A percentile compares a stretch with the other conserved stretches of the same genome.
Evolutionary conservation across 2,888 invertebrate genomes (phyloP).

Genomic region (Agrotis puta): DNA sequence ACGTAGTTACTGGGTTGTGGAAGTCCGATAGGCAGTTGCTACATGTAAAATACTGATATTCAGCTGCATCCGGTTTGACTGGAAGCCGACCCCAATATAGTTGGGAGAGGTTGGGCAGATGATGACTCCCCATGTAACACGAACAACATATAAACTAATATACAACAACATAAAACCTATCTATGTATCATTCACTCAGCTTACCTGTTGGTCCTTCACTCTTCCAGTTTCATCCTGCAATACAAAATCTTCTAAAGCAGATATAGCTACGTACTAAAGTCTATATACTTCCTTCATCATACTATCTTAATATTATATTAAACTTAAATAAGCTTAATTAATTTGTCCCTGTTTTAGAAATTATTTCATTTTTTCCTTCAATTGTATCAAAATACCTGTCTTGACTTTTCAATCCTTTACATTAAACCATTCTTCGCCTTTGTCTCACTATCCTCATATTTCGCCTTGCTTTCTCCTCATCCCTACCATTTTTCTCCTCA

Average conservation of each 20-base stretch:
- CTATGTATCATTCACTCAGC: background rate
- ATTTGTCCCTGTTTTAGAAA: background rate
- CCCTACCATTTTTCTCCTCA: no score
- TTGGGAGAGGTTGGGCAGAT: no score
- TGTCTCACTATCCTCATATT: no score
- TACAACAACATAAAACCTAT: constrained; percentile 4
- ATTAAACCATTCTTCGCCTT: no score
- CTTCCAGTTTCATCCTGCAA: background rate
- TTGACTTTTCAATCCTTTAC: background rate
- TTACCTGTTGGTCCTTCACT: constrained; percentile 8
- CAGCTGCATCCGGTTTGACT: no score
- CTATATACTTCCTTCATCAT: background rate
- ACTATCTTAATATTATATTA: background rate
- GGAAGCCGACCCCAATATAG: no score
- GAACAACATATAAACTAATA: background rate
- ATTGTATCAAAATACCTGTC: no score
- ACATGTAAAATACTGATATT: no score
- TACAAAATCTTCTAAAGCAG: constrained; percentile 11
- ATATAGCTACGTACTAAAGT: constrained; percentile 2
- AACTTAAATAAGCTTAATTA: background rate
- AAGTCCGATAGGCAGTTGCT: no score
- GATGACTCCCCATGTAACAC: background rate
- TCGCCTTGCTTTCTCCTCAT: no score
- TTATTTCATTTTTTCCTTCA: no score
- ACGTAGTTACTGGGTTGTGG: no score